These are phyloP conservation scores for Medauroidea extradentata DNA, from an alignment of 1,140 invertebrate genomes.

Conservation along the genomic window DNA sequence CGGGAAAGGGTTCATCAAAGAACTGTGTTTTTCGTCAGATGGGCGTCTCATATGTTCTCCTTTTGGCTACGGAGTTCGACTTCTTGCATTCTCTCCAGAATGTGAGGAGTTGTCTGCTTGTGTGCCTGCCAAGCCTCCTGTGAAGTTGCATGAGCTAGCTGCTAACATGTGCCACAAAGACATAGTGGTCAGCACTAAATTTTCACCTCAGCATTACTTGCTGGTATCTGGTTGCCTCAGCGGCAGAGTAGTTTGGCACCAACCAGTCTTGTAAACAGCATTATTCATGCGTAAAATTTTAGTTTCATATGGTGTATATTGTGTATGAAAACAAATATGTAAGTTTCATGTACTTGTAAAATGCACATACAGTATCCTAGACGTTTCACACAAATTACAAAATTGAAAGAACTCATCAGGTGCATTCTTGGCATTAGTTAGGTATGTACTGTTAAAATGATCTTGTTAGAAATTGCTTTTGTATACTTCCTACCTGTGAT, in stretches of 20 bases:
- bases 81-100: slow-evolving; percentile 71
- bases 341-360: slow-evolving; percentile 5
- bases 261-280: slow-evolving; percentile 49
- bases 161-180: slow-evolving; percentile 70
- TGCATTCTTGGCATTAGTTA: too few relatives aligned
- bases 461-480: too few relatives aligned
- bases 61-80: slow-evolving; percentile 74
- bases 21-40: slow-evolving; percentile 84
- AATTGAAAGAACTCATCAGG: too few relatives aligned
- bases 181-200: slow-evolving; percentile 87
- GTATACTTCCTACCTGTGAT: too few relatives aligned
- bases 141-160: slow-evolving; percentile 57
- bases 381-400: too few relatives aligned
- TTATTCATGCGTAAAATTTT: too few relatives aligned
- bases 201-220: slow-evolving; percentile 78
- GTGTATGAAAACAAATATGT: background rate
- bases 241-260: slow-evolving; percentile 85
- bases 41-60: slow-evolving; percentile 86
- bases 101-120: slow-evolving; percentile 75
- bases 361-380: too few relatives aligned
- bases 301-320: too few relatives aligned
- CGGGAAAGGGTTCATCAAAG: slow-evolving; percentile 80
- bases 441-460: too few relatives aligned
- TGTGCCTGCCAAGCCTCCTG: slow-evolving; percentile 49
- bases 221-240: slow-evolving; percentile 84